Evolutionary conservation across 2,888 invertebrate species (phyloP).

Genomic region (Tubulanus polymorphus): DNA sequence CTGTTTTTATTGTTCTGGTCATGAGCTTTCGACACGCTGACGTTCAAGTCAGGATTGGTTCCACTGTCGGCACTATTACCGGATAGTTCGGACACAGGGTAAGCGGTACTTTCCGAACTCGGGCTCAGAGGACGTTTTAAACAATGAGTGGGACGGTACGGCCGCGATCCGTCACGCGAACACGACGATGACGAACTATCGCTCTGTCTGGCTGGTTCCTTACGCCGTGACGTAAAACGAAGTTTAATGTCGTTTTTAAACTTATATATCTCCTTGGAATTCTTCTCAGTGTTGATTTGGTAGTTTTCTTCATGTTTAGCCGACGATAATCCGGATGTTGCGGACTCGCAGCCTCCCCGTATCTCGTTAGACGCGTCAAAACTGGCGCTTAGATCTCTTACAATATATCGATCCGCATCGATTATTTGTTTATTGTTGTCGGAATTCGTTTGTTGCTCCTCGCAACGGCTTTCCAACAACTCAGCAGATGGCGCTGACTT

Average conservation of each 20-base stretch:
- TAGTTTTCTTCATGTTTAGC: background rate
- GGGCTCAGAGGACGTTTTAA: slow-evolving; percentile 15
- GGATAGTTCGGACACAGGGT: slow-evolving; percentile 23
- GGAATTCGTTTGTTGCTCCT: background rate
- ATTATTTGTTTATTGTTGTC: too few relatives aligned
- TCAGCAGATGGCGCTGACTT: too few relatives aligned
- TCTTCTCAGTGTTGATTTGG: background rate
- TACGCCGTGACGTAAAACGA: slow-evolving; percentile 61
- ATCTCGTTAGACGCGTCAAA: too few relatives aligned
- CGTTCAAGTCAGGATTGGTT: background rate
- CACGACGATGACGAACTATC: background rate
- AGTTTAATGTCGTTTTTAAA: slow-evolving; percentile 93
- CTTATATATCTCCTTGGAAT: slow-evolving; percentile 62
- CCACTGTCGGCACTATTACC: slow-evolving; percentile 9
- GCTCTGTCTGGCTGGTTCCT: background rate
- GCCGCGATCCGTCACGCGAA: background rate
- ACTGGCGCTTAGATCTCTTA: too few relatives aligned
- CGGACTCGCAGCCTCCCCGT: too few relatives aligned
- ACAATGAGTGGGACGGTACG: slow-evolving; percentile 20
- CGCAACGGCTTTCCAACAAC: too few relatives aligned
- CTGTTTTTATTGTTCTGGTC: background rate
- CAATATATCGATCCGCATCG: too few relatives aligned
- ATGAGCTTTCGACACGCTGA: slow-evolving; percentile 7
- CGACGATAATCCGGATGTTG: background rate
- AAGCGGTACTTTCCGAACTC: slow-evolving; percentile 23